phyloP scores from a whole-genome alignment of 1,140 invertebrate genomes.

The Bombus confusus region DNA sequence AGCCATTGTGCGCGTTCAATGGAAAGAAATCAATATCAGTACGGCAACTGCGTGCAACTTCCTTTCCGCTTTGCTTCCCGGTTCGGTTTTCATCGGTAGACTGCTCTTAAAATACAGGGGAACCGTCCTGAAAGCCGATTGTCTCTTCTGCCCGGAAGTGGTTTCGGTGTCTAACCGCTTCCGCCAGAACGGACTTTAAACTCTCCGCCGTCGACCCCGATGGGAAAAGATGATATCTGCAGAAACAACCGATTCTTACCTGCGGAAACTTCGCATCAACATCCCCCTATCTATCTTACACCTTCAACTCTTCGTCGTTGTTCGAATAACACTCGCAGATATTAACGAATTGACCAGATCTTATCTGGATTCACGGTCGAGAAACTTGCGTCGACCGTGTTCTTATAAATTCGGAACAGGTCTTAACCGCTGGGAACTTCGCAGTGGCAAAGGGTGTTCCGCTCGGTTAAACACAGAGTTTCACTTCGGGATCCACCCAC shows the following conservation, averaged over 20 bases:
- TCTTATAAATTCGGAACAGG: constrained; percentile 4
- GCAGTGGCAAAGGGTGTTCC: not conserved
- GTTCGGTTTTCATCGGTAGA: constrained; percentile 62
- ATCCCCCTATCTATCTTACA: not conserved
- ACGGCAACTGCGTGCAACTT: constrained; percentile 35
- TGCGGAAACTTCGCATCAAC: constrained; percentile 43
- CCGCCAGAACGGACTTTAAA: constrained; percentile 57
- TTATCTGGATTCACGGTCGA: constrained; percentile 14
- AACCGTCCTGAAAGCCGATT: constrained; percentile 55
- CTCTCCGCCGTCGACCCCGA: constrained; percentile 34
- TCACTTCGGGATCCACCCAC: not conserved
- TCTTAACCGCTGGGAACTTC: not conserved
- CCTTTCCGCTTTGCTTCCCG: constrained; percentile 37
- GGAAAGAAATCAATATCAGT: constrained; percentile 62
- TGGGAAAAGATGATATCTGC: constrained; percentile 54
- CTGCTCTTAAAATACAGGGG: constrained; percentile 61
- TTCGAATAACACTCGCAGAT: not conserved
- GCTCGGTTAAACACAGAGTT: not conserved
- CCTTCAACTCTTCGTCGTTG: not conserved
- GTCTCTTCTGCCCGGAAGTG: constrained; percentile 64
- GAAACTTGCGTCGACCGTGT: not conserved
- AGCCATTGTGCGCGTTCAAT: constrained; percentile 30
- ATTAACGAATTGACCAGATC: not conserved
- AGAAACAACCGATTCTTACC: constrained; percentile 43
- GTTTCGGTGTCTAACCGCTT: constrained; percentile 66